Base-by-base conservation (phyloP, 2,888 invertebrate species). In the Agrilus biguttatus region DNA sequence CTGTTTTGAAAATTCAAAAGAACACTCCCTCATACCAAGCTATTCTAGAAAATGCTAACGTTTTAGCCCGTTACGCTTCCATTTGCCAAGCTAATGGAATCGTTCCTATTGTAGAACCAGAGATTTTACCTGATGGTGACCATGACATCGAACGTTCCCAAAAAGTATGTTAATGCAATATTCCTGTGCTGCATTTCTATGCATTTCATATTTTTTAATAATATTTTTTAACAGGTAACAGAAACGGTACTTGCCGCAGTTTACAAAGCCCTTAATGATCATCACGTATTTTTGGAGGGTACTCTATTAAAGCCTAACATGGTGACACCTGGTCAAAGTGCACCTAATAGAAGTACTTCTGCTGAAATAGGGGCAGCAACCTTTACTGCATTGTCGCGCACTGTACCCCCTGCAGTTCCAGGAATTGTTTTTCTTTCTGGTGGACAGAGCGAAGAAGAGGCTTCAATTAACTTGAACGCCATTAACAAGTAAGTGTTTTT, bases 251-350 rank as follows among this genome's bases (percentile, higher is more conserved):
- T 95, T 58, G 86, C 93, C 41, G 91, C 90, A 52, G 83, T 83
- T 17, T 92, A 91, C 80, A 92, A 92, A 70, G 93, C 95, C 5
- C 74, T 96, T 51, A 83, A 75, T 59, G 95, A 96, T 65, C 95
- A 96, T 64, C 88, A 96, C 62, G 90, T 96, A 45, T 96, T 75
- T 73, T 75, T 96, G 57, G 96, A 96, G 68, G 96, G 96, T 51
- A 93, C 93, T 12, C 77, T 96, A 28, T 76, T 96, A 56, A 96
- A 96, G 68, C 95, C 95, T 45, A 96, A 96, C 77, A 96, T 96
- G 96, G 92, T 92, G 40, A 62, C 51, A 5, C 45, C 49, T 32
- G 53, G 53, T 21, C 51, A 51, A 32, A 69, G 92, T 91, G 51
- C 90, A 90, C 10, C 92, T 91, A 65, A 78, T 3, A 49, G 47